phyloP scores from a whole-genome alignment of 2,113 vertebrate genomes.

The Cepphus grylle region DNA sequence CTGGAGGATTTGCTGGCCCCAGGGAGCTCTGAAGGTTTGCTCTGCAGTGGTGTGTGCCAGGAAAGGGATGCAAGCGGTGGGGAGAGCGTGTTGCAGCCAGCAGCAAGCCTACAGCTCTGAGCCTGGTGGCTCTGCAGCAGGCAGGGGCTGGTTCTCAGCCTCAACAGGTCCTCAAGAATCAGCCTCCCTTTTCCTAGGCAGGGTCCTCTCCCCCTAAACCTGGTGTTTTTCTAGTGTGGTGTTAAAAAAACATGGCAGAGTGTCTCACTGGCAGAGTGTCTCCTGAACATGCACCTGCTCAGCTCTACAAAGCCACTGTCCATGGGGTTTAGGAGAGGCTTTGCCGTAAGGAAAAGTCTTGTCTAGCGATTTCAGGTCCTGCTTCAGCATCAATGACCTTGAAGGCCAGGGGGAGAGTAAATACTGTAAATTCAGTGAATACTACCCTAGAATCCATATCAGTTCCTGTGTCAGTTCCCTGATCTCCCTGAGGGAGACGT shows the following conservation, averaged over 20 bases:
- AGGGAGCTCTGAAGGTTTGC: background rate
- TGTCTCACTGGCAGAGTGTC: background rate
- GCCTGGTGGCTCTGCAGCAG: background rate
- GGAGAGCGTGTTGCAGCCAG: background rate
- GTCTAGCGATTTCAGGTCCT: background rate
- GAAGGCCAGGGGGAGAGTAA: background rate
- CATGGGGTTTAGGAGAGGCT: background rate
- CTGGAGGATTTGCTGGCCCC: background rate
- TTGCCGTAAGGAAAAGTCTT: background rate
- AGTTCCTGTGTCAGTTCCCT: background rate
- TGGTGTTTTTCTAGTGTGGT: background rate
- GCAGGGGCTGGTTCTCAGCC: background rate
- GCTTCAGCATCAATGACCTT: background rate
- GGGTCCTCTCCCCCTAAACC: background rate
- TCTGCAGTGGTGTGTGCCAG: background rate
- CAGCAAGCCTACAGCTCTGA: background rate
- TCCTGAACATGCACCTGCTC: background rate
- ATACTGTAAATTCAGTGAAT: background rate
- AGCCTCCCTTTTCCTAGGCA: background rate
- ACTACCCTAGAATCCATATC: background rate
- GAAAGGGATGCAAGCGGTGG: background rate
- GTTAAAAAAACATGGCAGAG: background rate
- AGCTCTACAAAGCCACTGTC: background rate
- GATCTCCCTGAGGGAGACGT: background rate
- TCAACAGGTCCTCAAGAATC: background rate